Evolutionary conservation across 2,888 invertebrate genomes (phyloP), one percentile per base, ranked within the genome.

Genomic region (Geophilus truncorum): DNA sequence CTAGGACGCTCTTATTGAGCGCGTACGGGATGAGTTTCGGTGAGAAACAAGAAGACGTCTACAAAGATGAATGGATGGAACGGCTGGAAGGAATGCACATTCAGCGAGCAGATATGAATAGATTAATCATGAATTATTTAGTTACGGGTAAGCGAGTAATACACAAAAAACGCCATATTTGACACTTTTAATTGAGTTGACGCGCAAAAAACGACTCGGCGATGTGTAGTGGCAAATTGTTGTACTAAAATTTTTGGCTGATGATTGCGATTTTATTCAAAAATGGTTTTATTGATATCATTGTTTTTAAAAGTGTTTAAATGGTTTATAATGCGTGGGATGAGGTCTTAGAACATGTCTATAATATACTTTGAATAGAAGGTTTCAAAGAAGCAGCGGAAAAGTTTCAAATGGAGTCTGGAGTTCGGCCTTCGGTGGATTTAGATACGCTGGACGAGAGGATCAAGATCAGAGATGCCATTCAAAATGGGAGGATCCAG

Each of bases 111-210:
- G 95, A 96, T 85, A 97, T 98, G 94, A 98, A 98, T 88, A 94
- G 95, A 88, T 90, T 98, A 83, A 96, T 98, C 84, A 98, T 98
- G 97, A 97, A 98, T 89, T 98, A 98, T 88, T 90, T 98, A 85
- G 96, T 98, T 70, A 97, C 96, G 89, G 97, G 96, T 96, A 88
- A 87, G 10, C 45, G n/a, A 40, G 6, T 34, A 34, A 34, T 34
- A 34, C 34, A 5, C 34, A 34, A 5, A 34, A 34, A n/a, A n/a
- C n/a, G n/a, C n/a, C n/a, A n/a, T n/a, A n/a, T n/a, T n/a, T n/a
- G n/a, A n/a, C n/a, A n/a, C n/a, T n/a, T n/a, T n/a, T n/a, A n/a
- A n/a, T n/a, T n/a, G n/a, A n/a, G n/a, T n/a, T n/a, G n/a, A n/a
- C n/a, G n/a, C n/a, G n/a, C n/a, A n/a, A n/a, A n/a, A n/a, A n/a